Conservation (phyloP, 2,888 invertebrate species). For the Lithophane semibrunnea region DNA sequence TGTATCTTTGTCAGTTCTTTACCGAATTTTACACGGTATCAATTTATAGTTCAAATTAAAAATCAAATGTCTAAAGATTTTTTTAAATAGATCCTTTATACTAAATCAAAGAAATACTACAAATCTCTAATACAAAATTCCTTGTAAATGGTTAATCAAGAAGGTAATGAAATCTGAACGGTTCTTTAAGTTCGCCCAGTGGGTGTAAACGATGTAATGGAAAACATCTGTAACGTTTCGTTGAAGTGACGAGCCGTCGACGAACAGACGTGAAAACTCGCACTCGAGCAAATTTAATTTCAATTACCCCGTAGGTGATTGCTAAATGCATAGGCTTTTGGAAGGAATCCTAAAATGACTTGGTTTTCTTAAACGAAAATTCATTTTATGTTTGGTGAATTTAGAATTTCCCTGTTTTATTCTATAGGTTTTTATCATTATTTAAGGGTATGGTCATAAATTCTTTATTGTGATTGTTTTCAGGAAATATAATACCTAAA, state of each 20-base stretch:
- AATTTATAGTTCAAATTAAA: not conserved
- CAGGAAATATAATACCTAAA: not conserved
- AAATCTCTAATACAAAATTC: not conserved
- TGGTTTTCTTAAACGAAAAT: not conserved
- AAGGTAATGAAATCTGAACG: constrained; percentile 41
- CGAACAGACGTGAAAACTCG: constrained; percentile 16
- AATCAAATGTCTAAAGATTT: not conserved
- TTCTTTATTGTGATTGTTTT: too few relatives aligned
- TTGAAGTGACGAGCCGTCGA: constrained; percentile 22
- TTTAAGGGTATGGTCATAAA: not conserved
- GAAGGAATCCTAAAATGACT: not conserved
- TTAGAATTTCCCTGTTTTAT: not conserved
- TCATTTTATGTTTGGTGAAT: not conserved
- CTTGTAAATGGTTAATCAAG: constrained; percentile 24
- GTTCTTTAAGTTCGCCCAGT: constrained; percentile 36
- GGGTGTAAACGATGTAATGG: constrained; percentile 41
- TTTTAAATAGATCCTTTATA: not conserved
- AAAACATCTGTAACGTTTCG: constrained; percentile 58
- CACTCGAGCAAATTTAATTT: constrained; percentile 20
- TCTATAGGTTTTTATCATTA: not conserved
- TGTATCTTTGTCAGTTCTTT: not conserved
- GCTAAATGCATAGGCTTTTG: constrained; percentile 17
- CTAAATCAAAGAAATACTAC: constrained; percentile 6
- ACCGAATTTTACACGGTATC: not conserved
- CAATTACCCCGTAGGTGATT: constrained; percentile 13